Percentiles rank a stretch among this genome's conserved stretches.
These are phyloP conservation scores for Phaenicophaeus curvirostris DNA, from an alignment of 2,797 vertebrate genomes.

Conservation along the genomic window DNA sequence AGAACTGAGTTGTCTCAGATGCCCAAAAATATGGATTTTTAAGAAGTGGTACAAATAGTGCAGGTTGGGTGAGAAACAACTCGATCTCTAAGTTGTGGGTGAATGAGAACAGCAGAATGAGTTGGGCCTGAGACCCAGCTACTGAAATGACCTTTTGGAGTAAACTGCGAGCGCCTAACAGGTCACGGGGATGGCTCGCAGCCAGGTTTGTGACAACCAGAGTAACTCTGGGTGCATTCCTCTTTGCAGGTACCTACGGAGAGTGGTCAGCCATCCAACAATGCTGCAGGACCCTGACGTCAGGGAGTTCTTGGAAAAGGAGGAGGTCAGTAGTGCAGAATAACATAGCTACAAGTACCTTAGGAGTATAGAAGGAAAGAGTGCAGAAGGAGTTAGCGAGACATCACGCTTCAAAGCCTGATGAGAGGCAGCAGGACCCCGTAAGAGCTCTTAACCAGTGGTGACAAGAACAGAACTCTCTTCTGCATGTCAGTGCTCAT, in stretches of 20 bases:
- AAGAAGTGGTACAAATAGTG: too few relatives aligned
- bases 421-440: background rate
- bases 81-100: background rate
- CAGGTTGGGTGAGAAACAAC: background rate
- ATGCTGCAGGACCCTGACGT: conserved; percentile 96
- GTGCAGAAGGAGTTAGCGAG: background rate
- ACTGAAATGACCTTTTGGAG: fast-evolving
- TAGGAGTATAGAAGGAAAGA: background rate
- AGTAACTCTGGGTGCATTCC: background rate
- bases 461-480: background rate
- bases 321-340: conserved; percentile 84
- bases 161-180: fast-evolving
- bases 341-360: background rate
- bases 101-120: background rate
- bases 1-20: background rate
- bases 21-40: background rate
- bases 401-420: background rate
- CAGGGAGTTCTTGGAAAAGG: conserved; percentile 95
- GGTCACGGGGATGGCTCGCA: background rate
- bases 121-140: background rate
- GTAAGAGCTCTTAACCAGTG: background rate
- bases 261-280: conserved; percentile 91
- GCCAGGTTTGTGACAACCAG: background rate
- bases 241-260: conserved; percentile 87
- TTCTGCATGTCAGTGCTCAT: background rate